Evolutionary conservation across 2,888 invertebrate genomes (phyloP).

Genomic region (Patella caerulea): DNA sequence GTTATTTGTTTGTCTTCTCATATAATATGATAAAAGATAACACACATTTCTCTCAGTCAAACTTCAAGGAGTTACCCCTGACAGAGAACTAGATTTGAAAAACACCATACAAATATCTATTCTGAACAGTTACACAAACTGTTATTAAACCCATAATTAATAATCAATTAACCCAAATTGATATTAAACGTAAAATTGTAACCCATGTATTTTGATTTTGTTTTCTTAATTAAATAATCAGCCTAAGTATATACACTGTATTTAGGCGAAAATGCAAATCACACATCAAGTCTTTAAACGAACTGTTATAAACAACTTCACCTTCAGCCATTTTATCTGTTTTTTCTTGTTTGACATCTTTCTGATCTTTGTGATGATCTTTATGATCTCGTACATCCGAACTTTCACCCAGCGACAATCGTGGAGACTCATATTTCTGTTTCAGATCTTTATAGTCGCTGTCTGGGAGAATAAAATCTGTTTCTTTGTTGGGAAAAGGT

Average conservation of each 20-base stretch:
- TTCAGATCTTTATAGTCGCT: constrained; percentile 46
- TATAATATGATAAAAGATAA: no score
- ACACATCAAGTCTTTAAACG: no score
- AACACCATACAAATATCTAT: no score
- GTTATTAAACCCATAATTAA: no score
- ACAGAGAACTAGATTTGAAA: no score
- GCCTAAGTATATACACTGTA: background rate
- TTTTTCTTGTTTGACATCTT: constrained; percentile 31
- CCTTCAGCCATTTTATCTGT: background rate
- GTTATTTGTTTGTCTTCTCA: no score
- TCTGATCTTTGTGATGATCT: constrained; percentile 4
- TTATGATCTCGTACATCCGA: constrained; percentile 25
- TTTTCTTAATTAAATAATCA: background rate
- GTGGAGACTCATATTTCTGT: constrained; percentile 47
- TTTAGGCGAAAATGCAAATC: background rate
- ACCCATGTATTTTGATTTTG: no score
- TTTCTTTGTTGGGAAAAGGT: constrained; percentile 65
- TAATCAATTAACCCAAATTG: no score
- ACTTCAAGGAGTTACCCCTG: no score
- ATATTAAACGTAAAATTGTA: no score
- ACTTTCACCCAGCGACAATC: constrained; percentile 25
- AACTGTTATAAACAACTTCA: background rate
- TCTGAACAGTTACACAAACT: no score
- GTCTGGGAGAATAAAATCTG: constrained; percentile 57
- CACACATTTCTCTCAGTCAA: no score